Conservation (phyloP, 2,888 invertebrate genomes). For the Torymus auratus region DNA sequence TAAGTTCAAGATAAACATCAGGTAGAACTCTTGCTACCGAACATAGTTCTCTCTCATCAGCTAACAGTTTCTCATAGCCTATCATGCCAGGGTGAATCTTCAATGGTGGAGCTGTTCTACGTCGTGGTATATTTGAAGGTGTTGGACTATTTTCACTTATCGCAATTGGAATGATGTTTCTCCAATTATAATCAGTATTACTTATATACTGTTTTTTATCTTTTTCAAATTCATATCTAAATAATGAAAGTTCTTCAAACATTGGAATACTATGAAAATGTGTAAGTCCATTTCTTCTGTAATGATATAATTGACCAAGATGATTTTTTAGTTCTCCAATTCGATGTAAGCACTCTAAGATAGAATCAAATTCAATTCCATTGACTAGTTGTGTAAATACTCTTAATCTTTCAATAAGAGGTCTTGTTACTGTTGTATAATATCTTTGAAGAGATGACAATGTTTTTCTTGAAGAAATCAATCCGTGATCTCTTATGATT, state of each 20-base stretch:
- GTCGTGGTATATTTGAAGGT: slow-evolving; percentile 65
- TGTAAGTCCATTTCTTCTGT: slow-evolving; percentile 84
- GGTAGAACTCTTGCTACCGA: slow-evolving; percentile 87
- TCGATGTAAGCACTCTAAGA: slow-evolving; percentile 86
- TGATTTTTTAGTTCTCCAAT: slow-evolving; percentile 83
- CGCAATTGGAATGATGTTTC: slow-evolving; percentile 63
- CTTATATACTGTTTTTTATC: slow-evolving; percentile 74
- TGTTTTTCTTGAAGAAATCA: slow-evolving; percentile 86
- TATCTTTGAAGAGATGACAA: slow-evolving; percentile 84
- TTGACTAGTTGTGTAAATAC: slow-evolving; percentile 87
- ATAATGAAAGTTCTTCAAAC: slow-evolving; percentile 82
- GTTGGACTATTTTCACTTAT: slow-evolving; percentile 57
- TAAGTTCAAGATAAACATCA: slow-evolving; percentile 87
- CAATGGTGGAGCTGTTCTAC: slow-evolving; percentile 78
- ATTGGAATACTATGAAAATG: slow-evolving; percentile 81
- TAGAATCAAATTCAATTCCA: slow-evolving; percentile 85
- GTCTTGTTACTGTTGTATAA: slow-evolving; percentile 81
- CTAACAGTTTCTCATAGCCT: slow-evolving; percentile 85
- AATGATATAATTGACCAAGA: slow-evolving; percentile 81
- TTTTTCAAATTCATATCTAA: slow-evolving; percentile 80
- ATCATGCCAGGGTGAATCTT: slow-evolving; percentile 85
- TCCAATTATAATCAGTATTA: slow-evolving; percentile 72
- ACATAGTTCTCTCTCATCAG: slow-evolving; percentile 87
- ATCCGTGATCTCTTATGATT: slow-evolving; percentile 87
- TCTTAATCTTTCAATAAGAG: slow-evolving; percentile 80